Conservation (phyloP, 2,797 vertebrate species). For the Gephyroberyx darwinii region DNA sequence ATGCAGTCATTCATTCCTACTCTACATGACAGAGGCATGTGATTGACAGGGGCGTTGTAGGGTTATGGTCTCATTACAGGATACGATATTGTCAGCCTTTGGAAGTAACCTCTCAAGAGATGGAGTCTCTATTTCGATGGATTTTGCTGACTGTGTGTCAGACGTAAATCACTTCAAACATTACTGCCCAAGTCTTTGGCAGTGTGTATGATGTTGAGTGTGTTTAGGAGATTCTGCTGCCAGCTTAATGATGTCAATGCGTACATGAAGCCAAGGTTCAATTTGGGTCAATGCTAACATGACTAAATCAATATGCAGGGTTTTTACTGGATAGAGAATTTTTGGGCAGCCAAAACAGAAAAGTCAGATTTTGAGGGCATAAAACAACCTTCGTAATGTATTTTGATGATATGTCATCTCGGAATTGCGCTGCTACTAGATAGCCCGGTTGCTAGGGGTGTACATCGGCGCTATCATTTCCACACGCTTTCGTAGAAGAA, state of each 20-base stretch:
- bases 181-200: constrained; percentile 20
- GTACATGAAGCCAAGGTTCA: constrained; percentile 25
- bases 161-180: constrained; percentile 57
- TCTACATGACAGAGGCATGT: background rate
- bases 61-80: constrained; percentile 32
- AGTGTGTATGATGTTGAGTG: constrained; percentile 8
- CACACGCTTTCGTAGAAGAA: too few species aligned
- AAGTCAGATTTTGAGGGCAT: too few species aligned
- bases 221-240: constrained; percentile 24
- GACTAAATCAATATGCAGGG: constrained; percentile 16
- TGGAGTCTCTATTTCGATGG: constrained; percentile 30
- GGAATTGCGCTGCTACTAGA: too few species aligned
- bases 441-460: too few species aligned
- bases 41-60: constrained; percentile 16
- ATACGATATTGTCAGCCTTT: constrained; percentile 43
- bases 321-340: too few species aligned
- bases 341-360: too few species aligned
- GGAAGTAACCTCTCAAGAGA: constrained; percentile 37
- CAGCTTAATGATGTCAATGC: constrained; percentile 18
- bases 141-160: constrained; percentile 58
- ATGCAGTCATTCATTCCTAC: background rate
- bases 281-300: constrained; percentile 17
- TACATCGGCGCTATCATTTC: too few species aligned
- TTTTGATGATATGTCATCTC: too few species aligned
- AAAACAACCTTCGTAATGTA: too few species aligned